Evolutionary conservation across 2,113 vertebrate species (phyloP).

Genomic region (Cephalophus harveyi): DNA sequence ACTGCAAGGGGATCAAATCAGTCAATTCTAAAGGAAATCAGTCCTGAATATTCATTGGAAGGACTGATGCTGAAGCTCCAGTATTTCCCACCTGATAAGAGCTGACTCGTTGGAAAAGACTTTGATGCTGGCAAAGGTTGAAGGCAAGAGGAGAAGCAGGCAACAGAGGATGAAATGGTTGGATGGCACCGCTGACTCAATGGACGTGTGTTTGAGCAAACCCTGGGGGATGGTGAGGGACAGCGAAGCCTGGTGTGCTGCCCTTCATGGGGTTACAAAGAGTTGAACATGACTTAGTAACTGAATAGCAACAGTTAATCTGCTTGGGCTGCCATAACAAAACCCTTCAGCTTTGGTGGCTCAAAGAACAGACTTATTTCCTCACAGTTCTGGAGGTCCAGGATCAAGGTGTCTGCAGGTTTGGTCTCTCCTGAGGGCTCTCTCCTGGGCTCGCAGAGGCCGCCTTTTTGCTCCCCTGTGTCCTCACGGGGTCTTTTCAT

Average conservation of each 20-base stretch:
- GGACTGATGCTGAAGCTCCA: neutral
- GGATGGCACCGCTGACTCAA: neutral
- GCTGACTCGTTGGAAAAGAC: neutral
- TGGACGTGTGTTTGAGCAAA: neutral
- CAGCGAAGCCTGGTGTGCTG: neutral
- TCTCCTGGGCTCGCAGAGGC: neutral
- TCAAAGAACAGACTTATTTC: neutral
- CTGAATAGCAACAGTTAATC: neutral
- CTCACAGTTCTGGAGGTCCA: neutral
- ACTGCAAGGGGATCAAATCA: neutral
- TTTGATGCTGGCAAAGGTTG: neutral
- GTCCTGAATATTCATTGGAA: neutral
- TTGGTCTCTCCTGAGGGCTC: neutral
- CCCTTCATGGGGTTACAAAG: neutral
- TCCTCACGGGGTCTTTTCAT: neutral
- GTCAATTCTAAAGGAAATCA: neutral
- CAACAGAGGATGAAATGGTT: neutral
- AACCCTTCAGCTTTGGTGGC: neutral
- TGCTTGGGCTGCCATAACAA: neutral
- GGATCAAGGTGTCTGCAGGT: neutral
- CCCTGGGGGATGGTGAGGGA: neutral
- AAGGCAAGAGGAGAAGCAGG: neutral
- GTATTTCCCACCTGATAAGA: neutral
- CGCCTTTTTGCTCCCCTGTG: rapidly evolving
- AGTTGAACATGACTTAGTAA: neutral